phyloP scores from a whole-genome alignment of 2,888 invertebrate genomes.

The Orchestes rusci region DNA sequence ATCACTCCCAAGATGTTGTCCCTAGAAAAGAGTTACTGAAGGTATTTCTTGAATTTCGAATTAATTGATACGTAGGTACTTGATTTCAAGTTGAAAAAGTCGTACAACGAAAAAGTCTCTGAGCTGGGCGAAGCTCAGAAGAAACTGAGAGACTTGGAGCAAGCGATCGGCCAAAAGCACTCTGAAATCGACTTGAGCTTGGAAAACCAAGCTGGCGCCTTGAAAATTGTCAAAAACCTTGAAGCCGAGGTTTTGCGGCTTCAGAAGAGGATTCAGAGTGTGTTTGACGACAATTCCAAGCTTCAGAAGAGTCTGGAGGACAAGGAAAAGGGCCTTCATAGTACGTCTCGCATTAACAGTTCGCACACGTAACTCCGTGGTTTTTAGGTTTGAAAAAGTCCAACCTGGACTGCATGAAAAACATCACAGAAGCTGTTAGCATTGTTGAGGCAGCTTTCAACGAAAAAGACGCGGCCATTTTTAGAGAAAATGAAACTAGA shows the following conservation, averaged over 20 bases:
- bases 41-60: constrained; percentile 21
- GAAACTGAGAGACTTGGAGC: constrained; percentile 25
- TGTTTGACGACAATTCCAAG: constrained; percentile 34
- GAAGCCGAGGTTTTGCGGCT: constrained; percentile 47
- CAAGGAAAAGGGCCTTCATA: constrained; percentile 39
- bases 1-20: constrained; percentile 38
- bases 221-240: constrained; percentile 41
- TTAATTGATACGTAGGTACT: not conserved
- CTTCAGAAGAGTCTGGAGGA: constrained; percentile 43
- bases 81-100: constrained; percentile 2
- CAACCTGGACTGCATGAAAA: constrained; percentile 47
- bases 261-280: constrained; percentile 41
- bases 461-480: constrained; percentile 51
- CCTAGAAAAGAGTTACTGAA: constrained; percentile 35
- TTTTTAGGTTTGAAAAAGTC: constrained; percentile 37
- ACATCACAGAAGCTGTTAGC: constrained; percentile 52
- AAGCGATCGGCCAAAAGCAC: constrained; percentile 48
- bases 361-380: not conserved
- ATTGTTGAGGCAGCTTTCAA: constrained; percentile 50
- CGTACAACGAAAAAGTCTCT: not conserved
- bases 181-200: constrained; percentile 28
- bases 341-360: too few species aligned
- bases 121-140: constrained; percentile 20
- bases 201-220: constrained; percentile 49
- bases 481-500: constrained; percentile 44